These are phyloP conservation scores for Rhinogobius similis DNA, from an alignment of 2,113 vertebrate species.

Conservation along the genomic window DNA sequence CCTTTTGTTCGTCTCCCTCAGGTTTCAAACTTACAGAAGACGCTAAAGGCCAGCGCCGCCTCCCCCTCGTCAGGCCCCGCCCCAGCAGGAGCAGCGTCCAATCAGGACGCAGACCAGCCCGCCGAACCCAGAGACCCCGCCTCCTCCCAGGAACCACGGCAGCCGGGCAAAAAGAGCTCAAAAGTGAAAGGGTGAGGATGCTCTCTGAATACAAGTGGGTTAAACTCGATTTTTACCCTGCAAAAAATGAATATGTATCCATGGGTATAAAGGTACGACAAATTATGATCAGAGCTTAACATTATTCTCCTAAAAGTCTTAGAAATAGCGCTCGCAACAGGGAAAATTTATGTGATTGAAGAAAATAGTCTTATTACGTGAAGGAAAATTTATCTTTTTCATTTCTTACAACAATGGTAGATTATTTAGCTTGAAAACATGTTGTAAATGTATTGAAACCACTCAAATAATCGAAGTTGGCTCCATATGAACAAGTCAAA, in stretches of 20 bases:
- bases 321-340: neutral
- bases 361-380: no score
- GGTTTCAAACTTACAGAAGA: conserved; percentile 97
- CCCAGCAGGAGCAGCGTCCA: conserved; percentile 88
- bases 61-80: conserved; percentile 81
- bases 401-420: no score
- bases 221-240: conserved; percentile 1
- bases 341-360: neutral
- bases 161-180: conserved; percentile 95
- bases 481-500: neutral
- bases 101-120: conserved; percentile 82
- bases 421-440: no score
- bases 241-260: neutral
- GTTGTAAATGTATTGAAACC: neutral
- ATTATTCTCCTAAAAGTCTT: neutral
- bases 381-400: no score
- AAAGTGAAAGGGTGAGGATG: conserved; percentile 94
- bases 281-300: no score
- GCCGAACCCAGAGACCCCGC: conserved; percentile 83
- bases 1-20: conserved; percentile 45
- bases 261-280: neutral
- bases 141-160: conserved; percentile 91
- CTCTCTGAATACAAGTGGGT: neutral
- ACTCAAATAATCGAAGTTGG: neutral
- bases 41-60: conserved; percentile 89